Evolutionary conservation across 2,888 invertebrate genomes (phyloP).

Genomic region (Pseudococcus longispinus): DNA sequence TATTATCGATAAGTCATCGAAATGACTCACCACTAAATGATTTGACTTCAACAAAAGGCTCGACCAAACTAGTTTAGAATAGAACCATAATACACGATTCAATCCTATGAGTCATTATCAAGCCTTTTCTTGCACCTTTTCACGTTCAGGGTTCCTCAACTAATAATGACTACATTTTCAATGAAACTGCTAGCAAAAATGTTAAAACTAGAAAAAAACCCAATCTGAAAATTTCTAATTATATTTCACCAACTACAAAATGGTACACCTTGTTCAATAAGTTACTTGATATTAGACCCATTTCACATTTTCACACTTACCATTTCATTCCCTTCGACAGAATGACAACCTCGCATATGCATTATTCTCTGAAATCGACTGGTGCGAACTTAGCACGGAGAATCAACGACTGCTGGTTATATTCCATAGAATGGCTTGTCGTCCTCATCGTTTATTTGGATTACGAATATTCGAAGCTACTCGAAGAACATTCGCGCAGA

Average conservation of each 20-base stretch:
- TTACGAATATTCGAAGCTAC: background rate
- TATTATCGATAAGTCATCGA: no score
- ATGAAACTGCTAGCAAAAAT: no score
- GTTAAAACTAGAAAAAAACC: background rate
- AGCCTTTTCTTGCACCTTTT: background rate
- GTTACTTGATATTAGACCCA: background rate
- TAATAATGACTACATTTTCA: background rate
- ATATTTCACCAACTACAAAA: no score
- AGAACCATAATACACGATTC: background rate
- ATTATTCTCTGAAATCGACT: background rate
- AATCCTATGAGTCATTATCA: background rate
- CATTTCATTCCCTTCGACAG: background rate
- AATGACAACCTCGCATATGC: background rate
- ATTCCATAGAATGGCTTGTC: background rate
- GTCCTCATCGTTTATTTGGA: background rate
- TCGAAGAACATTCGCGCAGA: background rate
- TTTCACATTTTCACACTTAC: background rate
- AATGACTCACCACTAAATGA: background rate
- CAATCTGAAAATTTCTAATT: background rate
- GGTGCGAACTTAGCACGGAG: background rate
- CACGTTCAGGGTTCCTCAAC: background rate
- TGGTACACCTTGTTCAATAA: background rate
- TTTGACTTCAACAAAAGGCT: background rate
- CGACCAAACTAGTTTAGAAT: background rate
- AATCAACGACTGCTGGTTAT: slow-evolving; percentile 11